Percentiles rank a stretch among this genome's conserved stretches.
Evolutionary conservation across 2,888 invertebrate species (phyloP).

Genomic region (Atethmia centrago): DNA sequence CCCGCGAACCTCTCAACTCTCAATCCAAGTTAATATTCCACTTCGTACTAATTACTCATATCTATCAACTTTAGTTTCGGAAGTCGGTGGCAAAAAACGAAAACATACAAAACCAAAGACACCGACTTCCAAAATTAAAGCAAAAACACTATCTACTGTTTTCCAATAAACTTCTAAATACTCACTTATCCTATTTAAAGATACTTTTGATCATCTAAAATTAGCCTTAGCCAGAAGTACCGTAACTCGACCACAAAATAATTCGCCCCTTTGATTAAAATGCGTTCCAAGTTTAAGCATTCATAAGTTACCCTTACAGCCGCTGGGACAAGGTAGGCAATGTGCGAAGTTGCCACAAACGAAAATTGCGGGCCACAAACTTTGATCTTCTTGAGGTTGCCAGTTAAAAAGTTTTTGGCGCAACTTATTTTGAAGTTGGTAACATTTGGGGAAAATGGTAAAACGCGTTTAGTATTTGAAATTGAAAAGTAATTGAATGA

Average conservation of each 20-base stretch:
- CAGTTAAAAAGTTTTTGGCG: constrained; percentile 47
- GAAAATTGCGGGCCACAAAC: constrained; percentile 43
- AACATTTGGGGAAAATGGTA: too few relatives aligned
- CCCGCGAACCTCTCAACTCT: too few relatives aligned
- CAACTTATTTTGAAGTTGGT: too few relatives aligned
- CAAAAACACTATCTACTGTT: neutral
- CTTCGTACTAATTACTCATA: too few relatives aligned
- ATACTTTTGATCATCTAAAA: neutral
- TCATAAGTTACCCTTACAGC: constrained; percentile 28
- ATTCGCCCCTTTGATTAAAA: neutral
- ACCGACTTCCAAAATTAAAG: too few relatives aligned
- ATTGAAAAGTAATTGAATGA: too few relatives aligned
- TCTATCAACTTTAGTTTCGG: too few relatives aligned
- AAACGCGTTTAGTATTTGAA: too few relatives aligned
- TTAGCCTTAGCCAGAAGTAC: neutral
- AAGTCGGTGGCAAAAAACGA: too few relatives aligned
- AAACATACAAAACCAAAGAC: too few relatives aligned
- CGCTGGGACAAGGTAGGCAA: constrained; percentile 8
- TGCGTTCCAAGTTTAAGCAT: constrained; percentile 22
- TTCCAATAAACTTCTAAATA: neutral
- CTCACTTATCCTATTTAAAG: neutral
- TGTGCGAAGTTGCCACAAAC: constrained; percentile 51
- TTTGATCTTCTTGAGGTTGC: constrained; percentile 50
- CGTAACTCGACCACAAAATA: neutral
- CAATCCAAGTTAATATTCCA: too few relatives aligned